These are phyloP conservation scores for Odocoileus hemionus DNA, from an alignment of 2,113 vertebrate genomes.

Conservation along the genomic window DNA sequence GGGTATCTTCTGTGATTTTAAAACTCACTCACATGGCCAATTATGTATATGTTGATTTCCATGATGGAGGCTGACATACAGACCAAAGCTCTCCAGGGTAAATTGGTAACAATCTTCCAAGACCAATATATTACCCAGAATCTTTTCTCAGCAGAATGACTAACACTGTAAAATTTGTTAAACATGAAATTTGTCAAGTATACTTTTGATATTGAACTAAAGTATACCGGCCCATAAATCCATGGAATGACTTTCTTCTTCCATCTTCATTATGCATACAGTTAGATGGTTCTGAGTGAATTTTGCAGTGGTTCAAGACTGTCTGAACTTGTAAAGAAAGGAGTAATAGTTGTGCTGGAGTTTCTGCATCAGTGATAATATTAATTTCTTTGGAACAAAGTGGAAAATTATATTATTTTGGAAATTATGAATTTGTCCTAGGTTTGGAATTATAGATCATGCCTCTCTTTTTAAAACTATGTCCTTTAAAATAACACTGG, in stretches of 20 bases:
- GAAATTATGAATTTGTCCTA: conserved; percentile 68
- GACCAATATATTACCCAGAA: conserved; percentile 60
- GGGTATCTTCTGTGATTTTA: conserved; percentile 54
- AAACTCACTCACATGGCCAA: conserved; percentile 48
- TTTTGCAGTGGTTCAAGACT: conserved; percentile 65
- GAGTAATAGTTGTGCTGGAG: conserved; percentile 3
- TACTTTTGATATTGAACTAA: conserved; percentile 64
- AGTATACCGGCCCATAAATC: conserved; percentile 48
- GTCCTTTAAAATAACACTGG: conserved; percentile 74
- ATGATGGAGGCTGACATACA: conserved; percentile 36
- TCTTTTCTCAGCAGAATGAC: conserved; percentile 63
- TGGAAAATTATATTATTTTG: conserved; percentile 70
- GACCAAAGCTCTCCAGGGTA: not conserved
- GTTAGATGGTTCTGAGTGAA: conserved; percentile 37
- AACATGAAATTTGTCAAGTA: conserved; percentile 64
- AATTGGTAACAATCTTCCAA: conserved; percentile 61
- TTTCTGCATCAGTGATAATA: conserved; percentile 49
- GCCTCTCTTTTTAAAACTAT: conserved; percentile 72
- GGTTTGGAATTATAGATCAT: conserved; percentile 70
- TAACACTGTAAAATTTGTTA: conserved; percentile 66
- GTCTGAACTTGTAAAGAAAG: conserved; percentile 52
- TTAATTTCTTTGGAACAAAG: conserved; percentile 67
- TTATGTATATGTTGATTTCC: conserved; percentile 58
- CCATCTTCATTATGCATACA: conserved; percentile 69
- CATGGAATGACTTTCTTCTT: conserved; percentile 62